Base-by-base conservation (phyloP, 2,888 invertebrate genomes). In the Oscheius sp. region DNA sequence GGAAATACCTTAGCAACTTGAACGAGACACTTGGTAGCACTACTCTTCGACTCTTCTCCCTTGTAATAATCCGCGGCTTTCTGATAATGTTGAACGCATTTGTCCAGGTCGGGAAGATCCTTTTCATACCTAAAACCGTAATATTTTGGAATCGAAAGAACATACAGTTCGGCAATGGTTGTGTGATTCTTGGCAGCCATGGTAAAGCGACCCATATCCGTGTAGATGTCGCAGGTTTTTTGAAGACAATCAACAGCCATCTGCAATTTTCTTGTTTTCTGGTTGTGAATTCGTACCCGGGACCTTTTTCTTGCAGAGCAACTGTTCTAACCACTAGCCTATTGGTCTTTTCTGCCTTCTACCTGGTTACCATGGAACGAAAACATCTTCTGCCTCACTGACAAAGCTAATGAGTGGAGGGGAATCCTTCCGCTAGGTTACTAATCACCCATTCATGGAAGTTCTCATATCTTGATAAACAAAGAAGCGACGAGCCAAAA, bases 41-140 rank as follows among this genome's bases (percentile, higher is more conserved):
- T 95, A 77, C 96, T 95, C 88, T 95, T 96, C 85, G 96, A 96
- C 91, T 99, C 98, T 91, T 99, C 99, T 68, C 98, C 98, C 89
- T 94, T 93, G 91, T 96, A 99, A 91, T 95, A 99, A 91, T 99
- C 98, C 0, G 97, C 96, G 1, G 99, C 98, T 90, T 96, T 95
- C 89, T 99, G 96, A 91, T 96, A 99, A 90, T 96, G 96, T 89
- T 94, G 93, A 88, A 97, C 94, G 35, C 96, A 94, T 71, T 85
- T 77, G 55, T 88, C 89, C 78, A 83, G 82, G 70, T 89, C 85
- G 11, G 89, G 86, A 7, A 80, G 59, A 88, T 97, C 96, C 10
- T 93, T 93, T 91, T 98, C 98, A 90, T 95, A 96, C 10, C 81
- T 81, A 51, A 29, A 80, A 70, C 21, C 21, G 21, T 21, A 21